These are phyloP conservation scores for Drosophila pseudotalamancana DNA, from an alignment of 2,888 invertebrate species.

Conservation along the genomic window DNA sequence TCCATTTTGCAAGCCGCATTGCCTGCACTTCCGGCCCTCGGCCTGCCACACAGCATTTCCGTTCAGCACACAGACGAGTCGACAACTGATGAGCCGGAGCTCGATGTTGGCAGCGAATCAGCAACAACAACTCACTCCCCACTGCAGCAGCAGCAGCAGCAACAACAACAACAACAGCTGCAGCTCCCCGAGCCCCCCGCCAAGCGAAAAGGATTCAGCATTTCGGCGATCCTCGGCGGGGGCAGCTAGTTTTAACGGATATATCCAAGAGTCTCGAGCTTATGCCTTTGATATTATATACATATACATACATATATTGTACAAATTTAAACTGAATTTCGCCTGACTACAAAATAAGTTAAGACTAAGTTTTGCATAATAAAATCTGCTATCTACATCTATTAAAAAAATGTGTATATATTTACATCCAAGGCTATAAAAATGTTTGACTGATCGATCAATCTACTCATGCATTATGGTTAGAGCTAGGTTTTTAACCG, in stretches of 20 bases:
- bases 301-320: too few species aligned
- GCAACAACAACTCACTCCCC: too few species aligned
- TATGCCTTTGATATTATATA: constrained; percentile 39
- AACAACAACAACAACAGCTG: constrained; percentile 35
- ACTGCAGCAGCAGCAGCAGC: constrained; percentile 28
- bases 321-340: constrained; percentile 31
- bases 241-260: constrained; percentile 59
- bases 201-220: constrained; percentile 83
- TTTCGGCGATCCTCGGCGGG: constrained; percentile 83
- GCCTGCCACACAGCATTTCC: constrained; percentile 55
- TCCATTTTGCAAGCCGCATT: constrained; percentile 62
- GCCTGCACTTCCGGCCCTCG: constrained; percentile 63
- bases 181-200: constrained; percentile 55
- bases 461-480: neutral
- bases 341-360: constrained; percentile 66
- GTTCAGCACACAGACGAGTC: constrained; percentile 57
- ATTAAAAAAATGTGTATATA: too few species aligned
- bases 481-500: too few species aligned
- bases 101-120: constrained; percentile 65
- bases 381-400: constrained; percentile 27
- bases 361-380: constrained; percentile 19
- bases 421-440: neutral
- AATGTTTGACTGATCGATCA: neutral
- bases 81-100: constrained; percentile 62
- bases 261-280: neutral